A percentile compares a stretch with the other conserved stretches of the same genome.
Conservation (phyloP, 2,113 vertebrate genomes). For the Noctilio leporinus region DNA sequence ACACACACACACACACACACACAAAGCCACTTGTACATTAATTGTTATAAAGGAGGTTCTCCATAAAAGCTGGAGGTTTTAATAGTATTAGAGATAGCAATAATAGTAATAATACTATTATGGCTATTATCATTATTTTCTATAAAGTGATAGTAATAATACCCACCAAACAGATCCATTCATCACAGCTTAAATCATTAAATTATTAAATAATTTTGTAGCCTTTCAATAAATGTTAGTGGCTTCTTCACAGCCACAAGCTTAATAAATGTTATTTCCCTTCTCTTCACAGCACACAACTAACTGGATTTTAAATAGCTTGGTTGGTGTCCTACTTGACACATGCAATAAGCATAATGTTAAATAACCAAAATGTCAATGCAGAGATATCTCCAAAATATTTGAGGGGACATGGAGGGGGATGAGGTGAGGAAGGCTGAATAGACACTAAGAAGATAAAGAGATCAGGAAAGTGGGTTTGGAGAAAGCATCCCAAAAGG, state of each 20-base stretch:
- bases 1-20: not conserved
- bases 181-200: not conserved
- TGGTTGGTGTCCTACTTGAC: not conserved
- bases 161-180: not conserved
- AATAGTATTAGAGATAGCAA: not conserved
- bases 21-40: not conserved
- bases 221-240: not conserved
- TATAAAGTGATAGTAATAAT: not conserved
- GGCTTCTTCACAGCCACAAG: not conserved
- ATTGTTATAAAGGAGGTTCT: not conserved
- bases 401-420: not conserved
- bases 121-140: not conserved
- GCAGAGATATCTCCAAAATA: not conserved
- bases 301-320: slow-evolving; percentile 20
- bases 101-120: not conserved
- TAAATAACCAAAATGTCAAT: not conserved
- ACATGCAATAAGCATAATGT: not conserved
- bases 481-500: not conserved
- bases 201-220: not conserved
- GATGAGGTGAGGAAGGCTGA: not conserved
- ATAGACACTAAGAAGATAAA: not conserved
- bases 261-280: not conserved
- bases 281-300: not conserved
- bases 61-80: not conserved
- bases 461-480: not conserved